Percentiles rank a stretch among this genome's conserved stretches.
Evolutionary conservation across 2,797 vertebrate species (phyloP).

Genomic region (Tragopan temminckii): DNA sequence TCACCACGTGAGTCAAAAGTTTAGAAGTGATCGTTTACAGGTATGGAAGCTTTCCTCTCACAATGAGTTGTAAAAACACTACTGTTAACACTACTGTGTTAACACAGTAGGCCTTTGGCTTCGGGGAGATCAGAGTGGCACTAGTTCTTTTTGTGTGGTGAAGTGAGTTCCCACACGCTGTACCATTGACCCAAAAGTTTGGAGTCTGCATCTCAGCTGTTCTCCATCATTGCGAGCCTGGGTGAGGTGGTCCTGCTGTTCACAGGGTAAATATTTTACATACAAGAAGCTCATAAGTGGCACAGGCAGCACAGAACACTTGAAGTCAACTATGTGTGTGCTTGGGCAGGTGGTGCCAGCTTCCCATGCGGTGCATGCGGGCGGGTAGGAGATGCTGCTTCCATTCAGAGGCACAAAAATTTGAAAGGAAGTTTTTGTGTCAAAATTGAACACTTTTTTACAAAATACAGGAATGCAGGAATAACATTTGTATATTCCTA

Average conservation of each 20-base stretch:
- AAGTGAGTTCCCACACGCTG: conserved; percentile 26
- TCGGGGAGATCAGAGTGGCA: conserved; percentile 43
- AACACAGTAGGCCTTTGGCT: conserved; percentile 19
- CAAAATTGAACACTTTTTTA: background rate
- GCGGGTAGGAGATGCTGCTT: background rate
- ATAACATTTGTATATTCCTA: rapidly evolving
- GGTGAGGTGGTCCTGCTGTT: background rate
- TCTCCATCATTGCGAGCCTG: background rate
- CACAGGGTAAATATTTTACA: conserved; percentile 29
- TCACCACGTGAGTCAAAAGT: conserved; percentile 6
- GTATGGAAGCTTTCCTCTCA: conserved; percentile 25
- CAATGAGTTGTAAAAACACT: conserved; percentile 12
- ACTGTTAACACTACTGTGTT: conserved; percentile 12
- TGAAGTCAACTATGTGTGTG: background rate
- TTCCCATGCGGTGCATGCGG: background rate
- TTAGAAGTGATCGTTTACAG: conserved; percentile 4
- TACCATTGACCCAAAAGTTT: conserved; percentile 44
- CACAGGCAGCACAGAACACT: background rate
- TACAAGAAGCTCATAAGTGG: conserved; percentile 15
- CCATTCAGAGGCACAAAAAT: background rate
- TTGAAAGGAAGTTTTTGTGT: background rate
- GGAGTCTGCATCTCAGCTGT: conserved; percentile 17
- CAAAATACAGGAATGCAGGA: background rate
- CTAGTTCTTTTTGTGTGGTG: conserved; percentile 23
- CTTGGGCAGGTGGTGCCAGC: background rate